Percentiles rank a stretch among this genome's conserved stretches.
These are phyloP conservation scores for Melanotaenia boesemani DNA, from an alignment of 2,797 vertebrate genomes.

Conservation along the genomic window DNA sequence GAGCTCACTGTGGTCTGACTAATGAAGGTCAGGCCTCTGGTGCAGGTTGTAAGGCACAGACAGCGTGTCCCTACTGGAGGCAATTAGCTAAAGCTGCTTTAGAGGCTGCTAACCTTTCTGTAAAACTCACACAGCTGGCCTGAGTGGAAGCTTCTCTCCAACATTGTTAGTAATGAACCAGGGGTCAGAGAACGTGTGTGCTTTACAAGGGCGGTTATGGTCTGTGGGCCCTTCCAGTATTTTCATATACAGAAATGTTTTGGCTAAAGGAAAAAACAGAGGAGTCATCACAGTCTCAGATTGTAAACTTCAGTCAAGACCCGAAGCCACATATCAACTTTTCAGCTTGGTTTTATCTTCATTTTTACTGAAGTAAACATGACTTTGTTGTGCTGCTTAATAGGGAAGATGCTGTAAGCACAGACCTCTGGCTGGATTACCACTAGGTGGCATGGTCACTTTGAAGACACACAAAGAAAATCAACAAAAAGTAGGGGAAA, in stretches of 20 bases:
- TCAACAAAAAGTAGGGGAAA: conserved; percentile 1
- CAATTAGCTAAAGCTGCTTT: conserved; percentile 55
- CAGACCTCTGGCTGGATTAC: conserved; percentile 44
- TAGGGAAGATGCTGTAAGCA: not conserved
- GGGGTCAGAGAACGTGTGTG: conserved; percentile 41
- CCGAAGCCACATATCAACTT: conserved; percentile 24
- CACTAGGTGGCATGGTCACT: conserved; percentile 81
- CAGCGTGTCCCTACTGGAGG: conserved; percentile 35
- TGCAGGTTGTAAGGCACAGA: conserved; percentile 55
- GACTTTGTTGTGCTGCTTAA: conserved; percentile 37
- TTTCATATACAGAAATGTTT: conserved; percentile 53
- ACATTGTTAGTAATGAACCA: conserved; percentile 53
- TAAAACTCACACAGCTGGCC: conserved; percentile 36
- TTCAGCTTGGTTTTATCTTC: conserved; percentile 34
- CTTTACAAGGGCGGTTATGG: conserved; percentile 64
- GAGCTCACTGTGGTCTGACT: conserved; percentile 50
- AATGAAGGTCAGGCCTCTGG: conserved; percentile 71
- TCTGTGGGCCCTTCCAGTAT: conserved; percentile 54
- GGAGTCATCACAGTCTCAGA: conserved; percentile 36
- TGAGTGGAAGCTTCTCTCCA: conserved; percentile 19
- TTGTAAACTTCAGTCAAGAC: conserved; percentile 39
- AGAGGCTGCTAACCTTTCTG: conserved; percentile 33
- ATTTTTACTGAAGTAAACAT: conserved; percentile 5
- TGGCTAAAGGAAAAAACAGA: conserved; percentile 48
- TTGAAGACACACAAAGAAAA: conserved; percentile 51